Conservation (phyloP, 2,113 vertebrate genomes). For the Apodemus speciosus region DNA sequence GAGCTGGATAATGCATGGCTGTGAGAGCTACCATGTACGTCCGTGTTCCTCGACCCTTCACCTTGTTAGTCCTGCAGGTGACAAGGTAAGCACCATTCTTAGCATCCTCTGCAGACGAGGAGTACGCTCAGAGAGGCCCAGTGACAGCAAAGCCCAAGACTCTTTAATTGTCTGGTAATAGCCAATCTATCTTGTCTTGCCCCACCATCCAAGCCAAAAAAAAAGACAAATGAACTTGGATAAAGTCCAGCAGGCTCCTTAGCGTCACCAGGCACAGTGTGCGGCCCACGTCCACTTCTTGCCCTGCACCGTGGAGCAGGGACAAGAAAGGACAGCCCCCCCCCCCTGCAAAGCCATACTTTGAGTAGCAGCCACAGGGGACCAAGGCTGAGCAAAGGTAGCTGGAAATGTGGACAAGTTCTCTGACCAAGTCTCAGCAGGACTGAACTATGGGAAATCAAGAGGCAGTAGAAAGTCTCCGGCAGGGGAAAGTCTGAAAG, state of each 20-base stretch:
- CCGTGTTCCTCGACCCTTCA: neutral
- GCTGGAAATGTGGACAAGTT: neutral
- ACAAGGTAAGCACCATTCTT: neutral
- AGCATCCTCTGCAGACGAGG: neutral
- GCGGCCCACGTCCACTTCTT: neutral
- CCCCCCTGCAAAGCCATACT: neutral
- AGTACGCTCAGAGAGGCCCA: neutral
- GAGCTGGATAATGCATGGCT: accelerated
- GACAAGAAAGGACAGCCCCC: neutral
- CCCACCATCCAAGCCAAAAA: neutral
- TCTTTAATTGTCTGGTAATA: neutral
- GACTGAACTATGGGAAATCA: neutral
- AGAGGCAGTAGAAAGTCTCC: neutral
- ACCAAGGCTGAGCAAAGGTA: neutral
- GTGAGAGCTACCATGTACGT: too few species aligned
- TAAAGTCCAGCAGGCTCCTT: neutral
- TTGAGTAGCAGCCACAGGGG: neutral
- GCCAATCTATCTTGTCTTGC: neutral
- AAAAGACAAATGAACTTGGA: neutral
- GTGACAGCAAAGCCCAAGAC: neutral
- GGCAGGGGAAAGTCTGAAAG: neutral
- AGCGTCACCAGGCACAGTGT: neutral
- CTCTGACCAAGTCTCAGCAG: neutral
- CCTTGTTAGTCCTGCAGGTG: neutral
- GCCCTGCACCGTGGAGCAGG: accelerated